Conservation (phyloP, 2,113 vertebrate genomes). For the Xyliphius kryptos region DNA sequence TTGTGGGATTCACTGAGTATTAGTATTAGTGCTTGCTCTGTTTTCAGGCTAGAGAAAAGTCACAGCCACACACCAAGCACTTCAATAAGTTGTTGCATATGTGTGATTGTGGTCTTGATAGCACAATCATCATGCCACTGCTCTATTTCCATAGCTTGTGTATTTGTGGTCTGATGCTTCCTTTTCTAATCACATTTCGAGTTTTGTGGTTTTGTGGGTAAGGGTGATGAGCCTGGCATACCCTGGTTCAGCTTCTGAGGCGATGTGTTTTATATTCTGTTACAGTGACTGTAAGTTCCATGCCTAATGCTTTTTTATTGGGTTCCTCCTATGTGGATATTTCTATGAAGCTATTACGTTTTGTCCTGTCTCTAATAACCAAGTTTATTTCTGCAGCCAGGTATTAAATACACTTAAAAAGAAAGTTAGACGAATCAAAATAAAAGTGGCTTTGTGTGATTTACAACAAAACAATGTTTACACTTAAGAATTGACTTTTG, state of each 20-base stretch:
- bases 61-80: constrained; percentile 12
- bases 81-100: constrained; percentile 4
- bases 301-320: constrained; percentile 21
- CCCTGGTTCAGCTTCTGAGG: constrained; percentile 18
- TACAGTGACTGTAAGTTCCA: constrained; percentile 5
- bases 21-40: constrained; percentile 13
- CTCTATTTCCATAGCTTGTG: constrained; percentile 14
- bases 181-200: constrained; percentile 18
- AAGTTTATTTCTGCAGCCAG: neutral
- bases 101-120: constrained; percentile 2
- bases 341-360: neutral
- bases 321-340: constrained; percentile 19
- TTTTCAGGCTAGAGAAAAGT: constrained; percentile 22
- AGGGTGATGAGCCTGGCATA: constrained; percentile 16
- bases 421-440: too few species aligned
- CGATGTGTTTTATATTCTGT: constrained; percentile 6
- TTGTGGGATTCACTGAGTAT: constrained; percentile 23
- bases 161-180: constrained; percentile 19
- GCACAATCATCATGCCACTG: constrained; percentile 4
- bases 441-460: too few species aligned
- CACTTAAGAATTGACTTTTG: too few species aligned
- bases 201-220: constrained; percentile 4
- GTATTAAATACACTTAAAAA: too few species aligned
- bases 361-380: neutral
- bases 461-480: too few species aligned